These are phyloP conservation scores for Siderastrea siderea DNA, from an alignment of 92 coral and sea anemone species.

Conservation along the genomic window DNA sequence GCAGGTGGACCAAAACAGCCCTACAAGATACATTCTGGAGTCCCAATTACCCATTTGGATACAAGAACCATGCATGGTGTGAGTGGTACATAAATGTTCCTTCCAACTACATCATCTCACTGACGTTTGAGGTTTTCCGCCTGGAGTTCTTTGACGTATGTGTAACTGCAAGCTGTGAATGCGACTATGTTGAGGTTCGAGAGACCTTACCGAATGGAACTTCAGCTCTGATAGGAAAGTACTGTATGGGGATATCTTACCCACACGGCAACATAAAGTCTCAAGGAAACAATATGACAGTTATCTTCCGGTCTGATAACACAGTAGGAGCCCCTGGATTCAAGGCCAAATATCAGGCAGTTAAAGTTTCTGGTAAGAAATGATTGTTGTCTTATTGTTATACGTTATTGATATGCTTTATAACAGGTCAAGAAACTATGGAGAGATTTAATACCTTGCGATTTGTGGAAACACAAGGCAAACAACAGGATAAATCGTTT, in stretches of 20 bases:
- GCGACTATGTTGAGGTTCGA: conserved; percentile 58
- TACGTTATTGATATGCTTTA: too few relatives aligned
- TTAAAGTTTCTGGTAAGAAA: conserved; percentile 31
- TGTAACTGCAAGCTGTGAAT: conserved; percentile 26
- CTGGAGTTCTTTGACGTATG: conserved; percentile 36
- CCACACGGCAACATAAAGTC: conserved; percentile 48
- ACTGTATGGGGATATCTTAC: conserved; percentile 53
- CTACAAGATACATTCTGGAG: conserved; percentile 49
- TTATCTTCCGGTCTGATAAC: conserved; percentile 48
- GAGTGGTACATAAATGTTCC: conserved; percentile 70
- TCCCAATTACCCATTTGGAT: conserved; percentile 57
- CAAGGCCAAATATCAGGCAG: conserved; percentile 36
- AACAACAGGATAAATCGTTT: too few relatives aligned
- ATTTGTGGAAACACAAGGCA: too few relatives aligned
- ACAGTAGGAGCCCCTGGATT: conserved; percentile 24
- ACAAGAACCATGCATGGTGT: conserved; percentile 56
- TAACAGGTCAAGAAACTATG: too few relatives aligned
- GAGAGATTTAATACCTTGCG: too few relatives aligned
- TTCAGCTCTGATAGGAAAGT: conserved; percentile 14
- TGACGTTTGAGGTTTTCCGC: conserved; percentile 45
- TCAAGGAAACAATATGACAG: conserved; percentile 38
- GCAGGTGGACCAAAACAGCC: conserved; percentile 51
- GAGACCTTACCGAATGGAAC: conserved; percentile 30
- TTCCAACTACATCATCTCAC: conserved; percentile 42
- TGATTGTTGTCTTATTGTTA: not conserved